Conservation (phyloP, 2,113 vertebrate species). For the Tiliqua scincoides region DNA sequence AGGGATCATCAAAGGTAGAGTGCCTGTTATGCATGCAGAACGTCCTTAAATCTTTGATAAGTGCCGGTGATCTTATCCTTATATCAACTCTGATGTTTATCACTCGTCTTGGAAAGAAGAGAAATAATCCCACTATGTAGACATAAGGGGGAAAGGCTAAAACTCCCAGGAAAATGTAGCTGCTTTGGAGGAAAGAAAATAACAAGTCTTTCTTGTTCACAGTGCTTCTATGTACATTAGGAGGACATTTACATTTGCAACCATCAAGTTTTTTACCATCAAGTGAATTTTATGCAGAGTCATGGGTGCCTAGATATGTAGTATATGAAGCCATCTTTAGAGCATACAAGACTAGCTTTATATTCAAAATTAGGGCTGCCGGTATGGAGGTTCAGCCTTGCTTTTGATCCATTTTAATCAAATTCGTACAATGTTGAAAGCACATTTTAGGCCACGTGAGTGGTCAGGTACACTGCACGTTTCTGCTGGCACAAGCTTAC, state of each 20-base stretch:
- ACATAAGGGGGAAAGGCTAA: slow-evolving; percentile 38
- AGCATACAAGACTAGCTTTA: neutral
- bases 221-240: no score
- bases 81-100: slow-evolving; percentile 28
- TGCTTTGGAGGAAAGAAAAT: neutral
- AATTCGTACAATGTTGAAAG: neutral
- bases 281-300: neutral
- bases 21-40: slow-evolving; percentile 13
- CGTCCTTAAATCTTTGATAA: slow-evolving; percentile 47
- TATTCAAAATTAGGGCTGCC: neutral
- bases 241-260: no score
- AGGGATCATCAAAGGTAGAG: neutral
- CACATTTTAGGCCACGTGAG: neutral
- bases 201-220: neutral
- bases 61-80: slow-evolving; percentile 18
- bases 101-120: slow-evolving; percentile 23
- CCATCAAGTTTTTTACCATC: slow-evolving; percentile 9
- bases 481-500: neutral
- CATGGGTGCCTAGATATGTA: neutral
- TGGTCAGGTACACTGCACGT: neutral
- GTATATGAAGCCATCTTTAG: neutral
- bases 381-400: neutral
- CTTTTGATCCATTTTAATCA: neutral
- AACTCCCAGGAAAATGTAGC: slow-evolving; percentile 11
- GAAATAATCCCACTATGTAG: slow-evolving; percentile 22